Evolutionary conservation across 2,797 vertebrate genomes (phyloP).

Genomic region (Otolemur crassicaudatus): DNA sequence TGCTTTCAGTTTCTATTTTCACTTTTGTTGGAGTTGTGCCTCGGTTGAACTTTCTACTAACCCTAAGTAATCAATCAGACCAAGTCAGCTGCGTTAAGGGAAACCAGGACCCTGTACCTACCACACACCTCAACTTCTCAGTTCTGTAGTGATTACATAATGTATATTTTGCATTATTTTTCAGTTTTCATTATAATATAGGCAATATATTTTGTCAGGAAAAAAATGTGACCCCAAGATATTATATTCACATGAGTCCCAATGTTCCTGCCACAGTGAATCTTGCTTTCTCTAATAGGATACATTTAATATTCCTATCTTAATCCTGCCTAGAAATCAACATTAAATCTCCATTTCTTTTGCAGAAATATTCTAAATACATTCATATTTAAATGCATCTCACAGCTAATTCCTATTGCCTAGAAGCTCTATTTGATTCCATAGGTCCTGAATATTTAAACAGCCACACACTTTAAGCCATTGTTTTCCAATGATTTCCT

Average conservation of each 20-base stretch:
- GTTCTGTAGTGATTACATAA: background rate
- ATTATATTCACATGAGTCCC: background rate
- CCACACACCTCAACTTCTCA: background rate
- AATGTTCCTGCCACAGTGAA: background rate
- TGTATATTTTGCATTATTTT: background rate
- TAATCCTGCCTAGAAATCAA: slow-evolving; percentile 15
- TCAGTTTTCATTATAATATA: background rate
- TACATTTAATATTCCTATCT: background rate
- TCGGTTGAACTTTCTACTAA: no score
- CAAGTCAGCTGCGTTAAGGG: no score
- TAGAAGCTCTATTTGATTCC: background rate
- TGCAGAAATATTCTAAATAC: background rate
- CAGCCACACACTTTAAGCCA: background rate
- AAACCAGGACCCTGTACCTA: no score
- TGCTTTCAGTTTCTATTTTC: no score
- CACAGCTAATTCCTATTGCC: background rate
- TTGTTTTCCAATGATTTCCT: background rate
- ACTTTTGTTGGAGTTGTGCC: no score
- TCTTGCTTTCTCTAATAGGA: background rate
- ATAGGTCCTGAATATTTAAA: slow-evolving; percentile 29
- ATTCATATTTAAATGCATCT: slow-evolving; percentile 1
- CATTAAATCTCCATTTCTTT: background rate
- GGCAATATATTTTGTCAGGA: background rate
- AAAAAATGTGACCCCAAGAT: background rate
- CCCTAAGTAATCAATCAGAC: no score